phyloP scores from a whole-genome alignment of 2,113 vertebrate genomes.

The Cynocephalus volans region DNA sequence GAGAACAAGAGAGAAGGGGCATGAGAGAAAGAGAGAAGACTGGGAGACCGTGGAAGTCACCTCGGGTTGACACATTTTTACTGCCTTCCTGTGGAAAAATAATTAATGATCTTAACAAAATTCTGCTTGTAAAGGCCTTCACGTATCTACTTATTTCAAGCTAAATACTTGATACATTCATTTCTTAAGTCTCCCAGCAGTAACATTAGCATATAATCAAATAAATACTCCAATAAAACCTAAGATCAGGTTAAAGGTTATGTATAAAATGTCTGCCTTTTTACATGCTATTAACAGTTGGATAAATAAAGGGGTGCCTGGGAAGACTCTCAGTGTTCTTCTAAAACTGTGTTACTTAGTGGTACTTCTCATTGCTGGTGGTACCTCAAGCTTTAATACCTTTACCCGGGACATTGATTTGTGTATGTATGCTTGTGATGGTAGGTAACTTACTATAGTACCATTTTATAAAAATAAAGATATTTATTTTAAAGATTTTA shows the following conservation, averaged over 20 bases:
- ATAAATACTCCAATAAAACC: background rate
- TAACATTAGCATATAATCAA: background rate
- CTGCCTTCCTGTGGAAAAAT: background rate
- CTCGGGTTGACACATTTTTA: background rate
- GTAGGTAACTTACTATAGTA: background rate
- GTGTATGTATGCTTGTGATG: background rate
- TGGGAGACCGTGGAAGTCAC: no score
- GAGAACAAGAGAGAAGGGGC: background rate
- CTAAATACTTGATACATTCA: background rate
- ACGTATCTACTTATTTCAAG: background rate
- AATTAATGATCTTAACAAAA: constrained; percentile 7
- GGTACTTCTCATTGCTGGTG: background rate
- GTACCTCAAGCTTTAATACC: background rate
- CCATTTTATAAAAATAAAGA: background rate
- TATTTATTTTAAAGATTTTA: background rate
- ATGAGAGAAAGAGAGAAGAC: no score
- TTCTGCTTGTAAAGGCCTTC: background rate
- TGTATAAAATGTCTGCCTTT: background rate
- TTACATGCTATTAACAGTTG: background rate
- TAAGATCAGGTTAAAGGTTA: background rate
- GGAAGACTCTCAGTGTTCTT: background rate
- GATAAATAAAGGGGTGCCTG: background rate
- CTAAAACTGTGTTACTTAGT: background rate
- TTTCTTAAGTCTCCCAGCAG: background rate
- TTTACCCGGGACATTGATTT: background rate